Conservation (phyloP, 2,113 vertebrate genomes). For the Fulmarus glacialis region DNA sequence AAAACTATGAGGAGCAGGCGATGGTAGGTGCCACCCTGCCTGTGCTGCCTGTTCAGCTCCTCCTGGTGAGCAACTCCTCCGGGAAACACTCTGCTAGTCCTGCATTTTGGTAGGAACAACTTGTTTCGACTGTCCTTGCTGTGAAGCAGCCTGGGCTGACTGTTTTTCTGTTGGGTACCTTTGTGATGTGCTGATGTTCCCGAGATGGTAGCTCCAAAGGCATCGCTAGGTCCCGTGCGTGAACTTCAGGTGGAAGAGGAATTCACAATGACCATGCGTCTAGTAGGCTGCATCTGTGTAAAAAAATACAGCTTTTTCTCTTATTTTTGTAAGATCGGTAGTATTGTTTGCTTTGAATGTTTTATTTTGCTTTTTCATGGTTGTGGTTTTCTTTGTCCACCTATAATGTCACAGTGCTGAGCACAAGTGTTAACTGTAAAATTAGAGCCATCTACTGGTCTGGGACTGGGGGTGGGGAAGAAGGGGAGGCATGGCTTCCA, state of each 20-base stretch:
- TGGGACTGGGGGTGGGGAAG: neutral
- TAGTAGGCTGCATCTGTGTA: neutral
- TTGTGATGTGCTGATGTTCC: neutral
- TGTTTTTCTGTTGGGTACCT: neutral
- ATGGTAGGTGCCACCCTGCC: neutral
- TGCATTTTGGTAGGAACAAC: neutral
- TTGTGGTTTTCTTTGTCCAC: neutral
- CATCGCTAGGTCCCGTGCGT: fast-evolving
- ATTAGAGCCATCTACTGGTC: neutral
- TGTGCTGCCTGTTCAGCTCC: neutral
- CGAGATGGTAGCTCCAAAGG: neutral
- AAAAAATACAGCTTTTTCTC: neutral
- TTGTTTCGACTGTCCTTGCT: neutral
- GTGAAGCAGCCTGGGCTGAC: neutral
- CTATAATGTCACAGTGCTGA: neutral
- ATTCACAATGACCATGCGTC: fast-evolving
- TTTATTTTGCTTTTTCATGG: neutral
- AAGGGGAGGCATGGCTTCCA: neutral
- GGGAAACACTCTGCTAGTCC: neutral
- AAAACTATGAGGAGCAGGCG: neutral
- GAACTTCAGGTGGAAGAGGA: neutral
- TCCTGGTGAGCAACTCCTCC: neutral
- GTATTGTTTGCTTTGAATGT: neutral
- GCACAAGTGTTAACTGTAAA: neutral
- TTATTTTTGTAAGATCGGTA: neutral